These are phyloP conservation scores for Tiphia femorata DNA, from an alignment of 2,888 invertebrate genomes.

Conservation along the genomic window DNA sequence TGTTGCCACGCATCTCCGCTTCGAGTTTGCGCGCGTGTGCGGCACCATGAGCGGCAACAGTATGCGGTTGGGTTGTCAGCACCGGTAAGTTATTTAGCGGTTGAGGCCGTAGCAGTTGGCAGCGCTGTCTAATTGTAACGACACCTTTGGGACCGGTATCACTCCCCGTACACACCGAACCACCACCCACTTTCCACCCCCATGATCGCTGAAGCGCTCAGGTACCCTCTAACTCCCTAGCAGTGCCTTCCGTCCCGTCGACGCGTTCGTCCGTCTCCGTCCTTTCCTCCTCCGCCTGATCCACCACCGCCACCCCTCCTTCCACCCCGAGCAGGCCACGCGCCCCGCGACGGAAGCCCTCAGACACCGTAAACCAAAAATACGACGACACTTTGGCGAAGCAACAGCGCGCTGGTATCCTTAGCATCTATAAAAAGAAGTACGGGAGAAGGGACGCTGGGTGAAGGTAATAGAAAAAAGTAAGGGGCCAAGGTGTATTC, in stretches of 20 bases:
- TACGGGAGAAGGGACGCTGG: background rate
- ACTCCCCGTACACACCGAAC: constrained; percentile 46
- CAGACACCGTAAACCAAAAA: constrained; percentile 60
- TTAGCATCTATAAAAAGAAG: constrained; percentile 23
- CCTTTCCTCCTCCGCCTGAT: constrained; percentile 9
- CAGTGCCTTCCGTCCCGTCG: constrained; percentile 18
- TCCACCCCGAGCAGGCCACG: background rate
- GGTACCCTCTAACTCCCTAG: constrained; percentile 37
- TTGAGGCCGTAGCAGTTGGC: constrained; percentile 63
- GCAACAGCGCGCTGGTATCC: constrained; percentile 36
- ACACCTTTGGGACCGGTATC: constrained; percentile 64
- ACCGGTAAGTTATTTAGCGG: constrained; percentile 67
- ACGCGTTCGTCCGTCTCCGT: constrained; percentile 13
- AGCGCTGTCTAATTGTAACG: constrained; percentile 67
- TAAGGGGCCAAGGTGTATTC: background rate
- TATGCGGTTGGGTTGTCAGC: constrained; percentile 65
- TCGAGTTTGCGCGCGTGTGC: constrained; percentile 32
- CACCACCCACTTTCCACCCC: constrained; percentile 45
- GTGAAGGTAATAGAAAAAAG: background rate
- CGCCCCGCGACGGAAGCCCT: constrained; percentile 37
- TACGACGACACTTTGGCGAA: constrained; percentile 58
- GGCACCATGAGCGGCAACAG: constrained; percentile 45
- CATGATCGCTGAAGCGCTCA: constrained; percentile 52
- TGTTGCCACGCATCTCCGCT: constrained; percentile 22
- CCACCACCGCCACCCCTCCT: constrained; percentile 8